phyloP scores from a whole-genome alignment of 1,140 invertebrate species.

The Potamilus streckersoni region DNA sequence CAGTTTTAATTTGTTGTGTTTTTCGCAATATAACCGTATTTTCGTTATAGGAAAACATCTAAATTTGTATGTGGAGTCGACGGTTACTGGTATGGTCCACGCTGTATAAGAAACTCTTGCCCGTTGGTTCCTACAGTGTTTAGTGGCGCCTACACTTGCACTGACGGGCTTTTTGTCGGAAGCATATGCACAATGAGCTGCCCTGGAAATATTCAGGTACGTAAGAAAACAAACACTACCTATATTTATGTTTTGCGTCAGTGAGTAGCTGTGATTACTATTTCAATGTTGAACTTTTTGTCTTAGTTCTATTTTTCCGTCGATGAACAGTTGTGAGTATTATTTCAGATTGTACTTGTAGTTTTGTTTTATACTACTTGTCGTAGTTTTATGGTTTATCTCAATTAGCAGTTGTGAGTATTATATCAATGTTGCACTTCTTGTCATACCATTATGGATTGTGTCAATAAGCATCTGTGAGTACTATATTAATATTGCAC shows the following conservation, averaged over 20 bases:
- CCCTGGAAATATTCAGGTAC: conserved; percentile 8
- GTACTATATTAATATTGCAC: neutral
- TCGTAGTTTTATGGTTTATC: neutral
- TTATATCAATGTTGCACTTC: too few species aligned
- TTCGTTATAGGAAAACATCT: too few species aligned
- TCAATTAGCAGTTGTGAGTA: too few species aligned
- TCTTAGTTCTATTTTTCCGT: too few species aligned
- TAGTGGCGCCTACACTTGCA: conserved; percentile 24
- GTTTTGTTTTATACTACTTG: neutral
- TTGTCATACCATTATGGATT: too few species aligned
- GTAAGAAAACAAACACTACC: neutral
- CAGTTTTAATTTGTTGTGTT: conserved; percentile 1
- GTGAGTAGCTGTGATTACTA: too few species aligned
- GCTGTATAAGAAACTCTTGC: conserved; percentile 18
- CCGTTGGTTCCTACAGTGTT: conserved; percentile 10
- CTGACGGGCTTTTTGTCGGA: conserved; percentile 4
- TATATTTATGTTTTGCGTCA: neutral
- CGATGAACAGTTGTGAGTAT: neutral
- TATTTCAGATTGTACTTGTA: neutral
- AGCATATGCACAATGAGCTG: conserved; percentile 25
- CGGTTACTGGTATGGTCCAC: conserved; percentile 22
- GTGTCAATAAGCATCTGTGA: neutral
- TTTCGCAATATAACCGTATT: neutral
- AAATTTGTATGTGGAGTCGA: conserved; percentile 18
- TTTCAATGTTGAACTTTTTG: too few species aligned